Evolutionary conservation across 2,113 vertebrate genomes (phyloP).

Genomic region (Lasiurus borealis): DNA sequence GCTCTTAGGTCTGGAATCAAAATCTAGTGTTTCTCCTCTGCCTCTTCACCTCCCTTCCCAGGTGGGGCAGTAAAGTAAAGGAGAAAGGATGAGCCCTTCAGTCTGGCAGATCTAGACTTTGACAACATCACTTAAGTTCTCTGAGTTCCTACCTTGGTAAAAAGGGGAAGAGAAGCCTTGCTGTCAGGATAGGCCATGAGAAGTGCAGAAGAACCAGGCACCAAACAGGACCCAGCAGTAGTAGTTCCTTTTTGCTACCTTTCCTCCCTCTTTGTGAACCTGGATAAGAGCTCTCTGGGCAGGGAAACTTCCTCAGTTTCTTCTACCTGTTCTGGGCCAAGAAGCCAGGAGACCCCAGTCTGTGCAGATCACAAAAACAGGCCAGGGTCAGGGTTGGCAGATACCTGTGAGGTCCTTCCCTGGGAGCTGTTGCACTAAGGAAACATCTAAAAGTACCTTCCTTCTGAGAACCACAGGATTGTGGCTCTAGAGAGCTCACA

Average conservation of each 20-base stretch:
- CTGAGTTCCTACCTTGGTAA: not conserved
- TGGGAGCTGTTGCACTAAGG: not conserved
- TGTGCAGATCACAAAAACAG: not conserved
- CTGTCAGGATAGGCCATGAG: not conserved
- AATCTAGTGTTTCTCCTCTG: not conserved
- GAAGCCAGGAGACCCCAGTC: not conserved
- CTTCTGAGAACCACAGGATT: not conserved
- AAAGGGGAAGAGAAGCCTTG: not conserved
- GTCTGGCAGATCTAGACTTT: not conserved
- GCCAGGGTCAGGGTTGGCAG: not conserved
- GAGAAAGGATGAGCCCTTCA: not conserved
- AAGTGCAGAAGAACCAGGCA: not conserved
- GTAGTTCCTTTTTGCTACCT: no score
- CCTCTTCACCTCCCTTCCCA: not conserved
- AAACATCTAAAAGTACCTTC: not conserved
- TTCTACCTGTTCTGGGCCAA: not conserved
- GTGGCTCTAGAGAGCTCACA: not conserved
- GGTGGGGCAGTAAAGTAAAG: accelerated
- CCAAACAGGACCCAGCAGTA: not conserved
- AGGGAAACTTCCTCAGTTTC: not conserved
- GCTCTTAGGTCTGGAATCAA: not conserved
- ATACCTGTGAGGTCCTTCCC: accelerated
- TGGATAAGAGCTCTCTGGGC: not conserved
- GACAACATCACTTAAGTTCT: not conserved
- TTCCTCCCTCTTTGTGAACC: not conserved